Evolutionary conservation across 1,140 invertebrate genomes (phyloP), one percentile per base, ranked within the genome.

Genomic region (Saccostrea echinata): DNA sequence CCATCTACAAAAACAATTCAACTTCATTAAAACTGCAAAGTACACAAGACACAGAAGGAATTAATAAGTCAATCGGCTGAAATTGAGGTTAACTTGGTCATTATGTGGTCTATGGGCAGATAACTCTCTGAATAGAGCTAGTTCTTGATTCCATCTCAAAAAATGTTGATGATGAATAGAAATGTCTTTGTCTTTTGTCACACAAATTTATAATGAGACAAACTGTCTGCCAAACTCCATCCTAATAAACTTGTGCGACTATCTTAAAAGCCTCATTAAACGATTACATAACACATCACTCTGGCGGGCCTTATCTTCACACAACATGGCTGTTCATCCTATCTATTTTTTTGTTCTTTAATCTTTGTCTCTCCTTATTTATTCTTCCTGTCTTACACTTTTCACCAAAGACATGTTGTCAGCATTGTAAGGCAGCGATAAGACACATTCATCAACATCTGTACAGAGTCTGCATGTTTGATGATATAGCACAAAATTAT

Each of bases 61-160:
- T n/a, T n/a, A n/a, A n/a, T n/a, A n/a, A n/a, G n/a, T n/a, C n/a
- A n/a, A n/a, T 43, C 9, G 43, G 4, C 43, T 43, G 43, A 43
- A 43, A 43, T 43, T 43, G 43, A 43, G 43, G 43, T 43, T 43
- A 43, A 8, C 9, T 43, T 43, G 21, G 43, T 18, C 9, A 57
- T 3, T 30, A 27, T 76, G 68, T 76, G 68, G 68, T 27, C 68
- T 76, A 76, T 76, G 68, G 68, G 68, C 11, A 76, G 68, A 76
- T 76, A 76, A 76, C 68, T 76, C 68, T 76, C n/a, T 11, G 8
- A 55, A n/a, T 21, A 61, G 55, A 61, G 18, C 55, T 61, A 61
- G 18, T 61, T 61, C 18, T 21, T n/a, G 55, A 61, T 61, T 18
- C 55, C n/a, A n/a, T 61, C 55, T 21, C 8, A 9, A 76, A 76